Evolutionary conservation across 2,888 invertebrate species (phyloP).

Genomic region (Steinernema carpocapsae): DNA sequence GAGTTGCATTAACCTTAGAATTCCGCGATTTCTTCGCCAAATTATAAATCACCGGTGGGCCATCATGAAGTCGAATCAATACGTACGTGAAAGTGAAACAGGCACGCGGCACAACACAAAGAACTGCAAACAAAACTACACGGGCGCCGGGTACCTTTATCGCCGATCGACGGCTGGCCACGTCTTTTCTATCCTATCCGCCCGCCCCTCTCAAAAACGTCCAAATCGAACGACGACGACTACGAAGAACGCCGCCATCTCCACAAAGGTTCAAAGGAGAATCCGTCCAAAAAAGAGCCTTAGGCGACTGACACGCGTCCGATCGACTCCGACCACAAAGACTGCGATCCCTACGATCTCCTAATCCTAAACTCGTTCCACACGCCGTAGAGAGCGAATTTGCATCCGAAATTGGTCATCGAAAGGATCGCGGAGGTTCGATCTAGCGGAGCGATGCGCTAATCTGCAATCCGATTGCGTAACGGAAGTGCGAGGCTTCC

Average conservation of each 20-base stretch:
- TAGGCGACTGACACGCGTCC: slow-evolving; percentile 18
- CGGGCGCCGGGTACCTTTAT: too few species aligned
- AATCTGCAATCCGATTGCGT: not conserved
- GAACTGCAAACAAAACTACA: not conserved
- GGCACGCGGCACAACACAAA: not conserved
- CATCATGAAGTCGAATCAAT: slow-evolving; percentile 17
- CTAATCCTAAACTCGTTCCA: not conserved
- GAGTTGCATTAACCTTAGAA: too few species aligned
- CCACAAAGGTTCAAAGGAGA: not conserved
- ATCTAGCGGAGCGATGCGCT: not conserved
- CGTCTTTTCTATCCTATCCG: too few species aligned
- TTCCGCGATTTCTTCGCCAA: not conserved
- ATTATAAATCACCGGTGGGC: not conserved
- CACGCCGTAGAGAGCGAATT: not conserved
- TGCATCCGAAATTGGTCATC: not conserved
- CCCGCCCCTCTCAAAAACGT: too few species aligned
- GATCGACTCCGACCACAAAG: slow-evolving; percentile 2
- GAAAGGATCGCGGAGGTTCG: not conserved
- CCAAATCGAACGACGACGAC: not conserved
- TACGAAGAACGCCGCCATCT: not conserved
- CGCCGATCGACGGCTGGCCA: too few species aligned
- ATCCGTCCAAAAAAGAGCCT: not conserved
- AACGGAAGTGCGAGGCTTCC: not conserved
- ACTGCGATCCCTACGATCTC: not conserved
- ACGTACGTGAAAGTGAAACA: slow-evolving; percentile 22